Evolutionary conservation across 2,888 invertebrate species (phyloP).

Genomic region (Heliconius aoede): DNA sequence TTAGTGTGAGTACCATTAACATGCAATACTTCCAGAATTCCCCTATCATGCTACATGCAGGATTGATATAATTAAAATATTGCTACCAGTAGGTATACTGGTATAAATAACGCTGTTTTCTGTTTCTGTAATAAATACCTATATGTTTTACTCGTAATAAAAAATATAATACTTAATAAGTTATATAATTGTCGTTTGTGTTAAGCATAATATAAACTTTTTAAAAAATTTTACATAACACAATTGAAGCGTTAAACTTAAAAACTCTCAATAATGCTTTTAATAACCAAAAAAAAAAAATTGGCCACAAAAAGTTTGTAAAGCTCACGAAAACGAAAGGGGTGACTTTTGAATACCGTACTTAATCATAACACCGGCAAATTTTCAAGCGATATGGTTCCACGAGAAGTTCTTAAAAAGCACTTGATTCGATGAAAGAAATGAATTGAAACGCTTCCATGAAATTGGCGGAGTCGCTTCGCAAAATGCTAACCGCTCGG

Average conservation of each 20-base stretch:
- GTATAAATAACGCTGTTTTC: too few species aligned
- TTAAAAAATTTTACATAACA: neutral
- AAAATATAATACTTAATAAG: neutral
- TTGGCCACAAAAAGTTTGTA: neutral
- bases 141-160: too few species aligned
- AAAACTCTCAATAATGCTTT: neutral
- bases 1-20: too few species aligned
- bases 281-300: neutral
- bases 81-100: too few species aligned
- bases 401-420: constrained; percentile 31
- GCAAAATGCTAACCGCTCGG: constrained; percentile 58
- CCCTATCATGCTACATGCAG: too few species aligned
- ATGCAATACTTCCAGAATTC: too few species aligned
- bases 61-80: too few species aligned
- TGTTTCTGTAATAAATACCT: too few species aligned
- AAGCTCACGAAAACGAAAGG: constrained; percentile 7
- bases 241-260: neutral
- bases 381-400: constrained; percentile 20
- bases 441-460: constrained; percentile 50
- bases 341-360: constrained; percentile 25
- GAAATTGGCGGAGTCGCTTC: constrained; percentile 54
- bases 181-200: neutral
- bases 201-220: neutral
- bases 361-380: constrained; percentile 21
- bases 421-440: constrained; percentile 33